Percentiles rank a stretch among this genome's conserved stretches.
These are phyloP conservation scores for Gnatocerus cornutus DNA, from an alignment of 2,888 invertebrate genomes.

Conservation along the genomic window DNA sequence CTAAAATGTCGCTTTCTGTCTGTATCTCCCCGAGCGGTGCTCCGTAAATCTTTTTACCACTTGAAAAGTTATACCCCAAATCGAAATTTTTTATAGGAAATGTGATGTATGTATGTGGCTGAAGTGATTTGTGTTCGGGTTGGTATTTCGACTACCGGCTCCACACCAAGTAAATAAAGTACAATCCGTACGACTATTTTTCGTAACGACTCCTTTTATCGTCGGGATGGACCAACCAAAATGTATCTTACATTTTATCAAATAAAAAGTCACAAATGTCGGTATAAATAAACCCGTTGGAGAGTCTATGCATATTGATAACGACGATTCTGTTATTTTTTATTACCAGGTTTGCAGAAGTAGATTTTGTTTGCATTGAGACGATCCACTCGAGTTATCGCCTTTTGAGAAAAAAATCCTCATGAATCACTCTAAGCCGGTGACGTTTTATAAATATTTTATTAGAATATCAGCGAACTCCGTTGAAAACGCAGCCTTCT, in stretches of 20 bases:
- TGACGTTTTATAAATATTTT: constrained; percentile 22
- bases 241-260: constrained; percentile 38
- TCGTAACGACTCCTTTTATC: constrained; percentile 44
- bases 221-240: constrained; percentile 30
- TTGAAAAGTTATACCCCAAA: constrained; percentile 58
- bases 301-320: constrained; percentile 18
- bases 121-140: constrained; percentile 54
- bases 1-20: too few species aligned
- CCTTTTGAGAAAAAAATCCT: constrained; percentile 8
- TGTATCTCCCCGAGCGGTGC: not conserved
- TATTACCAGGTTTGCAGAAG: constrained; percentile 12
- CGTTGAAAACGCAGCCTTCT: not conserved
- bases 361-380: constrained; percentile 17
- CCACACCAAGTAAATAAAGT: constrained; percentile 46
- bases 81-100: constrained; percentile 58
- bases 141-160: constrained; percentile 29
- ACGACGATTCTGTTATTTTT: constrained; percentile 31
- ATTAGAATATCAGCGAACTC: not conserved
- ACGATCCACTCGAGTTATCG: constrained; percentile 1
- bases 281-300: constrained; percentile 28
- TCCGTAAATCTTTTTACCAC: constrained; percentile 57
- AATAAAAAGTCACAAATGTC: constrained; percentile 39
- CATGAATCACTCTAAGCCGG: constrained; percentile 17
- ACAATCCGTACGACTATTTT: constrained; percentile 41
- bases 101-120: constrained; percentile 56